Conservation (phyloP, 2,888 invertebrate species). For the Trachelus stipa region DNA sequence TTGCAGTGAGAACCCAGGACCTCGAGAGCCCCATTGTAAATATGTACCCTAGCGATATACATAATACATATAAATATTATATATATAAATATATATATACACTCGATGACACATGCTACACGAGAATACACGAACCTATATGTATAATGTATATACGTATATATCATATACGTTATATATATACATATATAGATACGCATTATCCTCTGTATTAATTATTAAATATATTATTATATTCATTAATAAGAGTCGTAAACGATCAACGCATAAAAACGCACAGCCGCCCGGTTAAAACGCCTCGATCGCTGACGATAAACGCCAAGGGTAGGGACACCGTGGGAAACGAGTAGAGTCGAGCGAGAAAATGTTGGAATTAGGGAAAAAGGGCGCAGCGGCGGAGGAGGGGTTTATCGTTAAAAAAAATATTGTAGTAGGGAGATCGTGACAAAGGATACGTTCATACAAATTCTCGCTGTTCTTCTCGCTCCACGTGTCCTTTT, state of each 20-base stretch:
- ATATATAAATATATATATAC: conserved; percentile 41
- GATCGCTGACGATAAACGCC: conserved; percentile 7
- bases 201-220: conserved; percentile 62
- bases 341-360: background rate
- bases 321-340: background rate
- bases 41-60: conserved; percentile 66
- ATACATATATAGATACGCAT: conserved; percentile 53
- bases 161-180: conserved; percentile 45
- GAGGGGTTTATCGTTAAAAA: background rate
- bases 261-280: conserved; percentile 45
- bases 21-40: conserved; percentile 53
- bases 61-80: conserved; percentile 41
- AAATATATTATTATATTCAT: conserved; percentile 63
- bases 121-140: background rate
- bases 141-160: conserved; percentile 16
- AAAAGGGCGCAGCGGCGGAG: background rate
- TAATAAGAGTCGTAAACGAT: conserved; percentile 50
- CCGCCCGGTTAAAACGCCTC: conserved; percentile 41
- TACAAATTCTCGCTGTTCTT: background rate
- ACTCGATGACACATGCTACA: background rate
- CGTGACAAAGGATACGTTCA: background rate
- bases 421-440: background rate
- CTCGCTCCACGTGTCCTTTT: background rate
- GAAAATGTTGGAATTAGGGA: background rate
- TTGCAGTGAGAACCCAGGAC: conserved; percentile 40